A percentile compares a stretch with the other conserved stretches of the same genome.
Conservation (phyloP, 1,140 invertebrate genomes). For the Drosophila sproati region DNA sequence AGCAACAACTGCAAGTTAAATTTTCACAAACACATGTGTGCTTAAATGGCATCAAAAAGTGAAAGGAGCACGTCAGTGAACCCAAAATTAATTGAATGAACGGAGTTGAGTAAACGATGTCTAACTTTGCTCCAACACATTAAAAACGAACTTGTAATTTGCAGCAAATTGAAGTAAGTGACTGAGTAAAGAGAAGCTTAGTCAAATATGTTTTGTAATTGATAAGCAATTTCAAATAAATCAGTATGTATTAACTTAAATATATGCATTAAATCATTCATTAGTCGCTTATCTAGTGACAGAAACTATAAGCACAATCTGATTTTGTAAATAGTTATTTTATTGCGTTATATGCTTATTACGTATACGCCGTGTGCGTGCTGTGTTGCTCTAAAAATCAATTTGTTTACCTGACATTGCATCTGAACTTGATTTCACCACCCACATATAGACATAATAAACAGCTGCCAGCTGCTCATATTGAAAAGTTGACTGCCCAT, state of each 20-base stretch:
- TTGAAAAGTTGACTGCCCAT: slow-evolving; percentile 1
- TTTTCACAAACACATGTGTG: slow-evolving; percentile 32
- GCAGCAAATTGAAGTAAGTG: slow-evolving; percentile 11
- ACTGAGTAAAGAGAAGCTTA: background rate
- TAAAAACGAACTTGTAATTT: background rate
- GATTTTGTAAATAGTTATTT: slow-evolving; percentile 44
- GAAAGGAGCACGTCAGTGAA: slow-evolving; percentile 6
- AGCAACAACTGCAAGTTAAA: slow-evolving; percentile 3
- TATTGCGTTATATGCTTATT: slow-evolving; percentile 33
- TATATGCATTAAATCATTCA: too few relatives aligned
- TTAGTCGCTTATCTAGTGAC: too few relatives aligned
- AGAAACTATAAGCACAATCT: too few relatives aligned
- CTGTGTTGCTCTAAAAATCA: slow-evolving; percentile 30
- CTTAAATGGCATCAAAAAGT: slow-evolving; percentile 41
- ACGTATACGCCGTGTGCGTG: slow-evolving; percentile 33
- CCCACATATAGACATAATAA: slow-evolving; percentile 15
- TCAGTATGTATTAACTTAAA: background rate
- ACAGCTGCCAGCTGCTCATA: slow-evolving; percentile 21
- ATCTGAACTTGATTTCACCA: slow-evolving; percentile 47
- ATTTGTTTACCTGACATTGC: slow-evolving; percentile 40
- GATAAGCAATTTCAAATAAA: background rate
- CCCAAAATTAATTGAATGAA: slow-evolving; percentile 58
- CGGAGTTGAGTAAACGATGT: background rate
- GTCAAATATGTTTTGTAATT: background rate
- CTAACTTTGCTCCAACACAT: slow-evolving; percentile 5